Conservation (phyloP, 2,113 vertebrate species). For the Lagopus leucura region DNA sequence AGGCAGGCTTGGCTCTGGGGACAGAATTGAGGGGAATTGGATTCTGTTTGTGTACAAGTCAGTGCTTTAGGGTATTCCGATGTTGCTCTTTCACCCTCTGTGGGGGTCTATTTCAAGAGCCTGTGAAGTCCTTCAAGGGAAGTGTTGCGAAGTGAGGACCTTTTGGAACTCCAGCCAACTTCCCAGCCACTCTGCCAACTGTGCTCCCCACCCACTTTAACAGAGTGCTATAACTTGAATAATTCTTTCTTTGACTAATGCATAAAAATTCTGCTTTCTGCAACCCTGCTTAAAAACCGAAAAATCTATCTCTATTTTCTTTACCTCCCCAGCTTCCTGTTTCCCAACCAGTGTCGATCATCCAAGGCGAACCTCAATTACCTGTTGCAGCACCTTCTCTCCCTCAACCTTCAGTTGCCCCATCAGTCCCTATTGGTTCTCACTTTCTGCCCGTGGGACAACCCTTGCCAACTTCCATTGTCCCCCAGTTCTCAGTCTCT, state of each 20-base stretch:
- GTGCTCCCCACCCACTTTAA: conserved; percentile 36
- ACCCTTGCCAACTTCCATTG: conserved; percentile 71
- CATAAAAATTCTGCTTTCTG: conserved; percentile 76
- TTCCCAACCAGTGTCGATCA: conserved; percentile 80
- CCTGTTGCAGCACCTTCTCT: conserved; percentile 76
- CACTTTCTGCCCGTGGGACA: conserved; percentile 81
- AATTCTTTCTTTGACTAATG: conserved; percentile 76
- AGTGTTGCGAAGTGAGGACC: not conserved
- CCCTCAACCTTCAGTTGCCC: conserved; percentile 78
- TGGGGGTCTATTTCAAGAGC: conserved; percentile 32
- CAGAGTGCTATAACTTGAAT: conserved; percentile 58
- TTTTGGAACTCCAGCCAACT: conserved; percentile 17
- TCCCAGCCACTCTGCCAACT: conserved; percentile 60
- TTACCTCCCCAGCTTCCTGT: conserved; percentile 86
- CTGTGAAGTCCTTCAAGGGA: not conserved
- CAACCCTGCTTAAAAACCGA: conserved; percentile 75
- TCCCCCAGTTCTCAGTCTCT: conserved; percentile 78
- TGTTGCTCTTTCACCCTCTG: not conserved
- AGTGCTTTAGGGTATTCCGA: not conserved
- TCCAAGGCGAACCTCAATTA: conserved; percentile 83
- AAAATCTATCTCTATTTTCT: conserved; percentile 80
- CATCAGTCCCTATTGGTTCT: conserved; percentile 76
- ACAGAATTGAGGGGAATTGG: not conserved
- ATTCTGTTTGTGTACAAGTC: not conserved
- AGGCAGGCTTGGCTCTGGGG: conserved; percentile 33